A percentile compares a stretch with the other conserved stretches of the same genome.
Conservation (phyloP, 2,888 invertebrate species). For the Diadegma fenestrale region DNA sequence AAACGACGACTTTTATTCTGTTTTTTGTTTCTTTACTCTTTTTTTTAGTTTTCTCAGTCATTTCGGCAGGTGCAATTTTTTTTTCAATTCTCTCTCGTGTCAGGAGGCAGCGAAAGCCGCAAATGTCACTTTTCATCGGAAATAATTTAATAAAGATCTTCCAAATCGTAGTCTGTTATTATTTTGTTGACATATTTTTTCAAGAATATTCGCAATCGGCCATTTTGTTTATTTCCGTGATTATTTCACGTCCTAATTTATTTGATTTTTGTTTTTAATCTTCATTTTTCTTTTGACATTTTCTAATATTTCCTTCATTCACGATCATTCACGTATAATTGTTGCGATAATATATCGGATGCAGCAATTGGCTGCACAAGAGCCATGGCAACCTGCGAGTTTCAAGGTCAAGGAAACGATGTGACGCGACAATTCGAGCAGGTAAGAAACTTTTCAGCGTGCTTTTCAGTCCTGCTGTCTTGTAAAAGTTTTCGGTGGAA, state of each 20-base stretch:
- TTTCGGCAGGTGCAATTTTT: neutral
- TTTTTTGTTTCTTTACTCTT: neutral
- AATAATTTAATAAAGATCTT: neutral
- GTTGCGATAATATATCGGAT: neutral
- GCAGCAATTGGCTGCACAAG: neutral
- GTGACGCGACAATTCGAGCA: neutral
- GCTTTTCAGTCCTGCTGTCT: neutral
- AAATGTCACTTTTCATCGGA: neutral
- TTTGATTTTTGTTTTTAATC: neutral
- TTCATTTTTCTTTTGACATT: neutral
- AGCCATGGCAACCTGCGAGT: neutral
- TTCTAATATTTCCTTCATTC: neutral
- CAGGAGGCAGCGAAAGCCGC: too few species aligned
- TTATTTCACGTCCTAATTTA: neutral
- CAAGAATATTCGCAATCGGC: neutral
- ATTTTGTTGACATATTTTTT: neutral
- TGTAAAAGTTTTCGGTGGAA: too few species aligned
- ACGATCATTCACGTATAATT: neutral
- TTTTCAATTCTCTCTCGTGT: neutral
- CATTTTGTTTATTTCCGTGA: neutral
- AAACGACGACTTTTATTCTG: neutral
- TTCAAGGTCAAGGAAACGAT: neutral
- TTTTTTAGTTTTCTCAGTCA: neutral
- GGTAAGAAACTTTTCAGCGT: too few species aligned
- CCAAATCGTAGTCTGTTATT: neutral